Base-by-base conservation (phyloP, 2,888 invertebrate genomes). In the Zonitis immaculata region DNA sequence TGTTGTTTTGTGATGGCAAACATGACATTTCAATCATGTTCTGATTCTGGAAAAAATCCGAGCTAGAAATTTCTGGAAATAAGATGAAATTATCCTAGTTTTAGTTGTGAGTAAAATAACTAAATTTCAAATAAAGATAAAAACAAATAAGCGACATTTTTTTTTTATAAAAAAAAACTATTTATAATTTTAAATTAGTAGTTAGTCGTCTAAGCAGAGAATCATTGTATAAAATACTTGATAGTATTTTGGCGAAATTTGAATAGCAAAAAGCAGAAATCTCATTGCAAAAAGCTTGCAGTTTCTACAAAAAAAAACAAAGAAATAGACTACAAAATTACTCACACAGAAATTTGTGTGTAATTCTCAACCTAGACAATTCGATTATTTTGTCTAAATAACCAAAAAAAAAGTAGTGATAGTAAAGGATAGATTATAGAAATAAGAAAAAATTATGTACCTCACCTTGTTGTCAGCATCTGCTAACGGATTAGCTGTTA, bases 401-500 rank as follows among this genome's bases (percentile, higher is more conserved):
- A n/a, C n/a, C n/a, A n/a, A n/a, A n/a, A n/a, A n/a, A n/a, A n/a
- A n/a, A n/a, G n/a, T n/a, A n/a, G n/a, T n/a, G n/a, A n/a, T n/a
- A n/a, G n/a, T n/a, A n/a, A n/a, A n/a, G n/a, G n/a, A n/a, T n/a
- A n/a, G n/a, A n/a, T n/a, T n/a, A n/a, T n/a, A n/a, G n/a, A n/a
- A n/a, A n/a, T n/a, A n/a, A n/a, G n/a, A n/a, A n/a, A n/a, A n/a
- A n/a, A n/a, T n/a, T 67, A 73, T 69, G 64, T 68, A 68, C 71
- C 76, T 78, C 75, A 85, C 88, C 82, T 88, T 88, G 65, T 84
- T 82, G 66, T 82, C 78, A 51, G 81, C 78, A 59, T 82, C 82
- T 32, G 88, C 87, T 72, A 89, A 79, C 25, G 88, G 88, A 74
- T 89, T 89, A 49, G 86, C 83, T 5, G 88, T 88, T 66, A 88